A percentile compares a stretch with the other conserved stretches of the same genome.
Evolutionary conservation across 2,888 invertebrate species (phyloP).

Genomic region (Thysanoteuthis rhombus): DNA sequence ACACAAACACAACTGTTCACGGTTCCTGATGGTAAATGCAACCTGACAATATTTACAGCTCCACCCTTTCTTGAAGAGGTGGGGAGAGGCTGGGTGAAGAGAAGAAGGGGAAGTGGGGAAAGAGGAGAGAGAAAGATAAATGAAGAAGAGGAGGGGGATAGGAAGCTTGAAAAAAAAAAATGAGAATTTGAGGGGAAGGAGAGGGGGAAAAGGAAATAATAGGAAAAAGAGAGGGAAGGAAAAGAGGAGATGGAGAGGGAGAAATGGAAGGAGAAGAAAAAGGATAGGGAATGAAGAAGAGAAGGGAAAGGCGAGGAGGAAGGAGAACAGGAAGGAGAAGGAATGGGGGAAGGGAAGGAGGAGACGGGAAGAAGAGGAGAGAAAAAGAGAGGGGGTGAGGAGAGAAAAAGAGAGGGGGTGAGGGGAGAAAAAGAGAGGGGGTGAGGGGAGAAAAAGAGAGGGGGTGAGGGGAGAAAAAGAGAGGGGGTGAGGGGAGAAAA

Average conservation of each 20-base stretch:
- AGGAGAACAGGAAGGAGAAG: background rate
- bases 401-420: background rate
- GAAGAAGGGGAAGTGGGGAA: background rate
- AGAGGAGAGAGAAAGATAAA: background rate
- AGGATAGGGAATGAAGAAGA: too few relatives aligned
- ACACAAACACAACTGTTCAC: background rate
- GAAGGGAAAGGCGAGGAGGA: rapidly evolving
- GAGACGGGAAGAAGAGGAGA: background rate
- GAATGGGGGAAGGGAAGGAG: rapidly evolving
- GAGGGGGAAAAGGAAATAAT: background rate
- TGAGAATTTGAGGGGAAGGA: background rate
- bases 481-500: background rate
- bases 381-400: background rate
- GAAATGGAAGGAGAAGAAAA: background rate
- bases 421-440: background rate
- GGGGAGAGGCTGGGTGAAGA: background rate
- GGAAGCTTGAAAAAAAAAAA: background rate
- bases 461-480: background rate
- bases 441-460: background rate
- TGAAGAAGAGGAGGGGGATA: background rate
- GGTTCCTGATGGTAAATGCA: background rate
- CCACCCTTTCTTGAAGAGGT: background rate
- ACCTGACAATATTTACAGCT: background rate
- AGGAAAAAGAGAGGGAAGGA: background rate
- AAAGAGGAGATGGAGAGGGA: background rate